Percentiles rank a stretch among this genome's conserved stretches.
phyloP scores from a whole-genome alignment of 1,140 invertebrate species.

The Theocolax elegans region DNA sequence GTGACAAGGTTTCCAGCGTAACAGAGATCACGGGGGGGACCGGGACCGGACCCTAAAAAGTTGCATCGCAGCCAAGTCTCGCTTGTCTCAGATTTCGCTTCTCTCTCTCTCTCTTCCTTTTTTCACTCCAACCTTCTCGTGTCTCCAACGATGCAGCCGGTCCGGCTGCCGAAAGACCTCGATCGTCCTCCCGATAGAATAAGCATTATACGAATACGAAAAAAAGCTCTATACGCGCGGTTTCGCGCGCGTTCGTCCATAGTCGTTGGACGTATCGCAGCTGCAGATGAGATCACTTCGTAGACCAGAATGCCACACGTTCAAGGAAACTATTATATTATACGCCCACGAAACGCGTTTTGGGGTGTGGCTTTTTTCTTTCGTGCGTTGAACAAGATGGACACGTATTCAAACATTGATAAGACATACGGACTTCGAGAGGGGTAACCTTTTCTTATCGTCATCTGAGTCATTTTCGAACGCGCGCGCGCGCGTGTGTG shows the following conservation, averaged over 20 bases:
- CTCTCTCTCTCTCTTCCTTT: neutral
- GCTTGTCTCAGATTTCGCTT: conserved; percentile 24
- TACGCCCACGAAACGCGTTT: conserved; percentile 13
- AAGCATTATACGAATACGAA: neutral
- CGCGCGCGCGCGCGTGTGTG: no score
- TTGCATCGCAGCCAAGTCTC: no score
- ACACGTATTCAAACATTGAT: conserved; percentile 8
- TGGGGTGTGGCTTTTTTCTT: conserved; percentile 7
- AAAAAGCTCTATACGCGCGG: no score
- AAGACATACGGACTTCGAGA: no score
- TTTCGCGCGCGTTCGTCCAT: no score
- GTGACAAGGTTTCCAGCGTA: conserved; percentile 34
- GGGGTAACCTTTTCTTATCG: neutral
- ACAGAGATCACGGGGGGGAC: conserved; percentile 12
- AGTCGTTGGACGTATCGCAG: no score
- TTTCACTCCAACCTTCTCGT: neutral
- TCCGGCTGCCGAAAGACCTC: conserved; percentile 26
- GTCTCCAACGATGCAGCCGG: neutral
- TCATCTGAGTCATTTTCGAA: conserved; percentile 3
- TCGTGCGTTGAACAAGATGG: neutral
- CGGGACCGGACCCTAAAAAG: no score
- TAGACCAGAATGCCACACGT: no score
- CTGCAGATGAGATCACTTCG: neutral
- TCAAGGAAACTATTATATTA: conserved; percentile 1
- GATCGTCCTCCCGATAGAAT: conserved; percentile 21